Evolutionary conservation across 2,113 vertebrate genomes (phyloP), one percentile per base, ranked within the genome.

Genomic region (Ornithorhynchus anatinus): DNA sequence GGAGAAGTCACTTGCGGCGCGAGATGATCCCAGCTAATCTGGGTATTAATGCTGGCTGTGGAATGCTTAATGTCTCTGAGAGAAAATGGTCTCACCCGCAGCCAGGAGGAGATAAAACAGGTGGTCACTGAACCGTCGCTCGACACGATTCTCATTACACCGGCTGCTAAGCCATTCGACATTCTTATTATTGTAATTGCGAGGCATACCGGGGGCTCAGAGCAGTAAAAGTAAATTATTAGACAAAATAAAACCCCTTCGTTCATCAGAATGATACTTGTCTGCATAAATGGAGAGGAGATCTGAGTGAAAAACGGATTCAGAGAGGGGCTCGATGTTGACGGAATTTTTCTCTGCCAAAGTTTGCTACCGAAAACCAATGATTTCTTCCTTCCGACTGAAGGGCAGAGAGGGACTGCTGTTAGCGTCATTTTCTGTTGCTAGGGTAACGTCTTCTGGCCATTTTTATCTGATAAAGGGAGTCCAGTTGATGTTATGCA

Each of bases 381-480:
- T 70, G 70, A 70, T 88, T 90, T 91, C 79, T 88, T 86, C 79
- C 80, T 88, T 86, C 59, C 51, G 84, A 85, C 68, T 12, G 75
- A 72, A 90, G 80, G 79, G 69, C 22, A 84, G 85, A 79, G 82
- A 84, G 86, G 78, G 81, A 78, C 89, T 88, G 85, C 87, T 85
- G 77, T 19, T 90, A 91, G 91, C 93, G 87, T 92, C 91, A 92
- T 91, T 87, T 91, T 91, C 82, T 50, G 94, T 95, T 95, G 93
- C 93, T 91, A 93, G 91, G 87, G 94, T 93, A 94, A 95, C 91
- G 38, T 84, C 85, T 80, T 89, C 88, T 92, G 92, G 87, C 86
- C 90, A 81, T 92, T 92, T 92, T 87, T 91, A 93, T 92, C 88
- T 89, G 89, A 90, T 91, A 89, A 93, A 92, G 88, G 85, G 91